These are phyloP conservation scores for Pterocles burchelli DNA, from an alignment of 2,113 vertebrate genomes.

Conservation along the genomic window DNA sequence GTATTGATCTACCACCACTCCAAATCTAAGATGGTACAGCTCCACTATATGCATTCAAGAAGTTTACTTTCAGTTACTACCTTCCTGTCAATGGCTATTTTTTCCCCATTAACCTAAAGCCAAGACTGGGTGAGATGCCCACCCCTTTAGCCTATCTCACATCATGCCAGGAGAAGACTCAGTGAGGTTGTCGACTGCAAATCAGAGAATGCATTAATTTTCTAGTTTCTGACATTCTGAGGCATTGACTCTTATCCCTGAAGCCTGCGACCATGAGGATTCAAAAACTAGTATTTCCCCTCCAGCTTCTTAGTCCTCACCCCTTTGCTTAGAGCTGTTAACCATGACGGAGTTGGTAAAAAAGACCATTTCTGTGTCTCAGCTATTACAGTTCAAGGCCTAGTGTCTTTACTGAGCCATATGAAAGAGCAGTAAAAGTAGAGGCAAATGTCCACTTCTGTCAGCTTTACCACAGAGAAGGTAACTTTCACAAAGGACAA, in stretches of 20 bases:
- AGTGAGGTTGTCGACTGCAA: not conserved
- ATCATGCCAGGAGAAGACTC: not conserved
- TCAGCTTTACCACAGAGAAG: not conserved
- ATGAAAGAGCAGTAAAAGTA: not conserved
- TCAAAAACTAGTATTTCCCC: not conserved
- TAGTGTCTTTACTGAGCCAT: not conserved
- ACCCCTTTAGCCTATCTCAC: not conserved
- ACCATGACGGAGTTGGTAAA: not conserved
- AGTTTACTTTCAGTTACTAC: not conserved
- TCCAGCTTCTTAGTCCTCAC: not conserved
- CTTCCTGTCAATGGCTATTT: not conserved
- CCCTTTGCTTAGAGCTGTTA: not conserved
- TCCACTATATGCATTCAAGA: not conserved
- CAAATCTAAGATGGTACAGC: not conserved
- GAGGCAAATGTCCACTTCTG: not conserved
- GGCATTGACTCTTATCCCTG: not conserved
- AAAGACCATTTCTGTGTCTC: not conserved
- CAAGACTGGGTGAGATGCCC: not conserved
- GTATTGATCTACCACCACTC: not conserved
- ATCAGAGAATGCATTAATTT: not conserved
- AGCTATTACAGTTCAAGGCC: not conserved
- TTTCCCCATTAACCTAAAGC: not conserved
- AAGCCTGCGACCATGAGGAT: not conserved
- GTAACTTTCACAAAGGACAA: rapidly evolving
- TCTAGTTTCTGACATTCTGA: not conserved